phyloP scores from a whole-genome alignment of 2,797 vertebrate genomes.

The Lagodon rhomboides region DNA sequence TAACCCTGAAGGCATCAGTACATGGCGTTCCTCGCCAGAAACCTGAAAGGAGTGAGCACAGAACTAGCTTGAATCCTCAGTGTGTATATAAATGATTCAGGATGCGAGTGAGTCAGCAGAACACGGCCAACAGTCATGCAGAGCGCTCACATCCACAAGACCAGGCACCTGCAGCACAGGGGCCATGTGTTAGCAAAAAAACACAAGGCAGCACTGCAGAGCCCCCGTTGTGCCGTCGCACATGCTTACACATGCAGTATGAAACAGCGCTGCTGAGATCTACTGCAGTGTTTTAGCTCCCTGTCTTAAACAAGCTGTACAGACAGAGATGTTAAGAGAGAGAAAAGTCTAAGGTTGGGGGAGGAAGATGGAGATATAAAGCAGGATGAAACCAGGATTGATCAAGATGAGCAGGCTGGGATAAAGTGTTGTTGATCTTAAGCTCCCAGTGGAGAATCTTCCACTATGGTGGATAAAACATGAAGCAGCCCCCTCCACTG shows the following conservation, averaged over 20 bases:
- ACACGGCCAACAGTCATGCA: slow-evolving; percentile 19
- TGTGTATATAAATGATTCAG: slow-evolving; percentile 62
- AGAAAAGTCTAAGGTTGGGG: background rate
- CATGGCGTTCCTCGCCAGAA: slow-evolving; percentile 7
- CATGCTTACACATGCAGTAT: slow-evolving; percentile 40
- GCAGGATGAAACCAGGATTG: background rate
- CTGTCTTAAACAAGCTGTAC: background rate
- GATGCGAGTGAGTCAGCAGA: slow-evolving; percentile 73
- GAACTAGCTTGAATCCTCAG: slow-evolving; percentile 5
- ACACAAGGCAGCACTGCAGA: slow-evolving; percentile 36
- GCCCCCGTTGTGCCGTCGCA: slow-evolving; percentile 21
- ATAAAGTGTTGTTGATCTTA: background rate
- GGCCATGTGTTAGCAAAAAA: slow-evolving; percentile 1
- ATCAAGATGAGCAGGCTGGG: background rate
- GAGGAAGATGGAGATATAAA: slow-evolving; percentile 7
- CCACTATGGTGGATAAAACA: background rate
- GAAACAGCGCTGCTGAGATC: background rate
- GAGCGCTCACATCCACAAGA: background rate
- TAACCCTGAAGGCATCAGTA: background rate
- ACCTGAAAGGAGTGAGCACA: background rate
- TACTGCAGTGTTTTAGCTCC: slow-evolving; percentile 4
- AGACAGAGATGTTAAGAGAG: background rate
- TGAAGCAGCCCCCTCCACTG: too few species aligned
- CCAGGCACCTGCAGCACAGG: slow-evolving; percentile 4
- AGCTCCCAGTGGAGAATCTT: background rate